phyloP scores from a whole-genome alignment of 2,113 vertebrate species.

The Terrapene triunguis region DNA sequence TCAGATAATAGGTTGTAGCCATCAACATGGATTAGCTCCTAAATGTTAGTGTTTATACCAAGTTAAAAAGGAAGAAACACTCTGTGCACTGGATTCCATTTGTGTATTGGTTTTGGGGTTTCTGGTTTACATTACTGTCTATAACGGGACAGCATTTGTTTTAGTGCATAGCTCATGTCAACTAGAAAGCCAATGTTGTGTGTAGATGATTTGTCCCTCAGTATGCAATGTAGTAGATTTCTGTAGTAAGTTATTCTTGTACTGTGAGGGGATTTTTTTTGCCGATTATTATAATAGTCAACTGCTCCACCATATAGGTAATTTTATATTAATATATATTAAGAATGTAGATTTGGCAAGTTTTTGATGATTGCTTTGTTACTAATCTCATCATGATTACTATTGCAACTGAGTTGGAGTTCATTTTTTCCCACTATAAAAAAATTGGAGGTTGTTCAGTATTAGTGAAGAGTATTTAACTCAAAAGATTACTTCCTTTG shows the following conservation, averaged over 20 bases:
- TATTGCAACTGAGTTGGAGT: neutral
- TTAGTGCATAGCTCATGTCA: rapidly evolving
- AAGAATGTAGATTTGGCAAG: neutral
- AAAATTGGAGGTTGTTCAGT: neutral
- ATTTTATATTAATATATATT: neutral
- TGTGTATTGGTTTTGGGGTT: constrained; percentile 2
- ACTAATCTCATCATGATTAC: neutral
- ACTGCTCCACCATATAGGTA: neutral
- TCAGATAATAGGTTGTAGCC: neutral
- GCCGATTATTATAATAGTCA: neutral
- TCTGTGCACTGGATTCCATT: constrained; percentile 23
- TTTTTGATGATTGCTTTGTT: neutral
- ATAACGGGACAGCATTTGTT: neutral
- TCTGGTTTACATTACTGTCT: constrained; percentile 1
- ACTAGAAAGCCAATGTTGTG: neutral
- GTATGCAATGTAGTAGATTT: neutral
- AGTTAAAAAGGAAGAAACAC: neutral
- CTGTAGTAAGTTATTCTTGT: neutral
- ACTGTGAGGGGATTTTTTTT: neutral
- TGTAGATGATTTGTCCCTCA: neutral
- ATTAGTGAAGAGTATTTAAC: neutral
- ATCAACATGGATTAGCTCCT: neutral
- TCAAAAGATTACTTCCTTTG: neutral
- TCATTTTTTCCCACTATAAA: neutral
- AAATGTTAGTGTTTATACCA: neutral